Percentiles rank a stretch among this genome's conserved stretches.
phyloP scores from a whole-genome alignment of 2,888 invertebrate species.

The Dioctria linearis region DNA sequence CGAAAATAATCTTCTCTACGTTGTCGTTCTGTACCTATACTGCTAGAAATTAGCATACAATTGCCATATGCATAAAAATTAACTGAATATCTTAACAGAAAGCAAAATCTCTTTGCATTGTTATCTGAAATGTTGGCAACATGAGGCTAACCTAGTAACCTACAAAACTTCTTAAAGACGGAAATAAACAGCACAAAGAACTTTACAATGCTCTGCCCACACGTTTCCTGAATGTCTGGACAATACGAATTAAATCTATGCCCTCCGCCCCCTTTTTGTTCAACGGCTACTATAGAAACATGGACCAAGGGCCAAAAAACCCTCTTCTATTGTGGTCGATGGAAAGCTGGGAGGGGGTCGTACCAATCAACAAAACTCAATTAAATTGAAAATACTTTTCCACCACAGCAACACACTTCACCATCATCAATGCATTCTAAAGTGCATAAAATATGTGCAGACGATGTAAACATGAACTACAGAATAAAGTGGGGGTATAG shows the following conservation, averaged over 20 bases:
- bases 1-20: too few species aligned
- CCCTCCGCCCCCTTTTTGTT: constrained; percentile 9
- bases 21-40: too few species aligned
- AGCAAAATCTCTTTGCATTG: constrained; percentile 20
- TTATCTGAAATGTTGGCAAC: constrained; percentile 28
- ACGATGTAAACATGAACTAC: constrained; percentile 17
- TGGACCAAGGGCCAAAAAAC: not conserved
- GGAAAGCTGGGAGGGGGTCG: constrained; percentile 3
- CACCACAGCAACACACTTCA: too few species aligned
- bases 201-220: not conserved
- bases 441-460: constrained; percentile 41
- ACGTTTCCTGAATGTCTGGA: constrained; percentile 3
- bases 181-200: constrained; percentile 36
- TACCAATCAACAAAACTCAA: not conserved
- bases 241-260: not conserved
- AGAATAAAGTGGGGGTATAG: not conserved
- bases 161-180: constrained; percentile 12
- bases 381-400: not conserved
- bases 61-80: constrained; percentile 10
- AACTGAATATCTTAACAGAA: constrained; percentile 38
- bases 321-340: constrained; percentile 2
- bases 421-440: not conserved
- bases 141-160: constrained; percentile 50
- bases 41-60: constrained; percentile 5
- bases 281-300: constrained; percentile 26